Conservation (phyloP, 2,888 invertebrate species). For the Drosophila prostipennis region DNA sequence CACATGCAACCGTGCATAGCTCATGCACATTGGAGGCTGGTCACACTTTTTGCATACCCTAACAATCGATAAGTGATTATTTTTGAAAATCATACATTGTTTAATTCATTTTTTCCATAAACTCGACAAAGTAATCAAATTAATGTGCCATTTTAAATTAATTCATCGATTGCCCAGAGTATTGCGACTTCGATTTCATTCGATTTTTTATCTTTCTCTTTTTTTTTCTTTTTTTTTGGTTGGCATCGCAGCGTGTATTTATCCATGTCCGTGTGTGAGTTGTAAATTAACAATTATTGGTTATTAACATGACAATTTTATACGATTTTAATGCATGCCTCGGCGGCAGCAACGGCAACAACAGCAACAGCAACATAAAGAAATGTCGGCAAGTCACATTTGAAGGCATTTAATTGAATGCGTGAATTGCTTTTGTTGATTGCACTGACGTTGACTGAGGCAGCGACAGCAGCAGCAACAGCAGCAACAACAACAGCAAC, state of each 20-base stretch:
- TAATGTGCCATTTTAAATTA: background rate
- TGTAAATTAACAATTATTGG: slow-evolving; percentile 83
- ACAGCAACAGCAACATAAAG: slow-evolving; percentile 19
- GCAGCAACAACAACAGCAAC: slow-evolving; percentile 5
- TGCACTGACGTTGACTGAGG: slow-evolving; percentile 57
- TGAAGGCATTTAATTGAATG: slow-evolving; percentile 80
- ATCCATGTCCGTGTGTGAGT: slow-evolving; percentile 60
- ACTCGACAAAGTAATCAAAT: background rate
- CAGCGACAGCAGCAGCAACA: slow-evolving; percentile 33
- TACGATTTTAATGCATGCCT: slow-evolving; percentile 80
- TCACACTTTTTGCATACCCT: slow-evolving; percentile 26
- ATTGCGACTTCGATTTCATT: slow-evolving; percentile 7
- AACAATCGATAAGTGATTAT: background rate
- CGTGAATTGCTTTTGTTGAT: slow-evolving; percentile 80
- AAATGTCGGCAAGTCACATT: slow-evolving; percentile 76
- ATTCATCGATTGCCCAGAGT: background rate
- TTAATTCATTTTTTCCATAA: background rate
- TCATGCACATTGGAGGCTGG: slow-evolving; percentile 6
- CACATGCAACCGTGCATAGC: background rate
- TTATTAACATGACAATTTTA: slow-evolving; percentile 83
- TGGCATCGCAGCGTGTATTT: slow-evolving; percentile 15
- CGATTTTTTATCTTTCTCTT: slow-evolving; percentile 4
- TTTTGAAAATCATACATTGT: too few species aligned
- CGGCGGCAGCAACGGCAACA: slow-evolving; percentile 34
- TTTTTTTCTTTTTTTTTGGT: slow-evolving; percentile 5